Percentiles rank a stretch among this genome's conserved stretches.
These are phyloP conservation scores for Tachuris rubrigastra DNA, from an alignment of 2,113 vertebrate genomes.

Conservation along the genomic window DNA sequence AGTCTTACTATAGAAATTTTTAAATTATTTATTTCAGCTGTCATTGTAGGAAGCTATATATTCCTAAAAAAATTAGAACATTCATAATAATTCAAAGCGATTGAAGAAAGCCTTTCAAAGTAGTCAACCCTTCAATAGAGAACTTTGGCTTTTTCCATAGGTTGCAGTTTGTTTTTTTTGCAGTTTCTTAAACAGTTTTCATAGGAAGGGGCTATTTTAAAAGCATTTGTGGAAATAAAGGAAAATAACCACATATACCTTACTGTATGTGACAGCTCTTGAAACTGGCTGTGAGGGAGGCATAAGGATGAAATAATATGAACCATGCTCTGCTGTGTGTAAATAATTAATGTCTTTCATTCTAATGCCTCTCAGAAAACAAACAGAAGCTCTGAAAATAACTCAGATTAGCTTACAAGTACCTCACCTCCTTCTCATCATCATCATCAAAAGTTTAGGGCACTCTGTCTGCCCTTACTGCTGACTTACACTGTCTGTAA, in stretches of 20 bases:
- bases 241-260: not conserved
- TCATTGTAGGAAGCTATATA: not conserved
- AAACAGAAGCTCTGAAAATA: not conserved
- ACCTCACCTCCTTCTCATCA: not conserved
- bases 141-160: not conserved
- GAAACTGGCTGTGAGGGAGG: not conserved
- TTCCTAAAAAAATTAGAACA: not conserved
- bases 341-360: not conserved
- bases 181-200: not conserved
- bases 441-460: not conserved
- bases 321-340: not conserved
- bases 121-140: not conserved
- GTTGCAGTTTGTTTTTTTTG: not conserved
- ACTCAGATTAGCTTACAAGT: not conserved
- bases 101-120: not conserved
- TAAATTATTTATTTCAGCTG: not conserved
- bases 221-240: not conserved
- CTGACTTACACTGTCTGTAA: not conserved
- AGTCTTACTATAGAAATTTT: not conserved
- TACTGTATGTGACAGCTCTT: not conserved
- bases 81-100: not conserved
- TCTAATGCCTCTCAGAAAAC: not conserved
- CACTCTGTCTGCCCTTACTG: not conserved
- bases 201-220: not conserved
- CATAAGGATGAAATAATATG: not conserved